Evolutionary conservation across 2,888 invertebrate species (phyloP), one percentile per base, ranked within the genome.

Genomic region (Salticus scenicus): DNA sequence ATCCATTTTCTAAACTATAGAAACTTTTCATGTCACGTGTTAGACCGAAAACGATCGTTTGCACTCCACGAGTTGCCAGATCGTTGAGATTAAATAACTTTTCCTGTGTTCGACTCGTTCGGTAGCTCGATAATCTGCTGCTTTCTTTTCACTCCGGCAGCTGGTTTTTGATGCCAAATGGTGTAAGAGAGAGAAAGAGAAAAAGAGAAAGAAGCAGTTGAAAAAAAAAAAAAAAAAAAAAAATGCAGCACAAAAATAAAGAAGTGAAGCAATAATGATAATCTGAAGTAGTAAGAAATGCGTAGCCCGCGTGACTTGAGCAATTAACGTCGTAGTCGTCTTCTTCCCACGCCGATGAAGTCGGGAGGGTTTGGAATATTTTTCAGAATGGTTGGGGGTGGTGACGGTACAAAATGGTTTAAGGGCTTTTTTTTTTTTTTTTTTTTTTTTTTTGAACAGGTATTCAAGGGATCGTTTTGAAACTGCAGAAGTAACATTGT

Each of bases 281-380:
- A 84, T 84, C 83, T 66, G 83, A 77, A 77, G 77, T 57, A 77
- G 77, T 72, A 77, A 84, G 83, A 84, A 83, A 84, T 77, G 77
- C 83, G 82, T 75, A 73, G 83, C 73, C 83, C 77, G 83, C 83
- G 83, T 84, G 83, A 84, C 83, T 84, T 42, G 83, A 31, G 77
- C 83, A 84, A 84, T 84, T 84, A 84, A 77, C 83, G 83, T 84
- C 83, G 76, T 31, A 76, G 76, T 83, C 76, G 83, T 84, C 83
- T 84, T 83, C 83, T 84, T 84, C 83, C 83, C 83, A 84, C 83
- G 83, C 83, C 81, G 63, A 74, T 67, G 70, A 57, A 42, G 70
- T 42, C 37, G 77, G 83, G 83, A 72, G 83, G 83, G n/a, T 30
- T 63, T 17, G 67, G n/a, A 42, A 70, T 33, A 30, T 57, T 57